Base-by-base conservation (phyloP, 2,888 invertebrate genomes). In the Eupithecia insigniata region DNA sequence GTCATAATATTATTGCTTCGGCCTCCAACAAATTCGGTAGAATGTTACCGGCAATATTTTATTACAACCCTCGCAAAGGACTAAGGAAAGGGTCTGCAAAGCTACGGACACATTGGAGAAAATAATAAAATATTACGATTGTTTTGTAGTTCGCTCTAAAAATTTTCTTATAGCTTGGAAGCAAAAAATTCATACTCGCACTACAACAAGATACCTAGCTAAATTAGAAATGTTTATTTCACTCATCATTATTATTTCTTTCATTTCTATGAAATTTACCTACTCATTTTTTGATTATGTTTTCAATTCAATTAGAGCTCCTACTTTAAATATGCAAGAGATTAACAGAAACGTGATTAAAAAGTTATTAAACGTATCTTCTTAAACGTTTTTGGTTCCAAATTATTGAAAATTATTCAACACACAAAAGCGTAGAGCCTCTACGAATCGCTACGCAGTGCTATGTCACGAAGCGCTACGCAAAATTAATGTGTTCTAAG, bases 1-100 rank as follows among this genome's bases (percentile, higher is more conserved):
- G 92, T 93, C 92, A 93, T 90, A 93, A 93, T 92, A 92, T 93
- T 93, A 93, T 93, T 92, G 91, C 91, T 86, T 84, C 81, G 87
- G 88, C 89, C 91, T 90, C 87, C 86, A 80, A 89, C 87, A 84
- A 88, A 91, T 89, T 89, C 85, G 88, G 84, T 87, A 82, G 83
- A 88, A 89, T 87, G 89, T 88, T 88, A 85, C 89, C 89, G 85
- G 85, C 89, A 87, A 91, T 93, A 93, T 92, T 92, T 92, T 91
- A 93, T 91, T 84, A 84, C 85, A 80, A 85, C 89, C 91, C 89
- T 87, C 86, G 80, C 82, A 80, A 84, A 84, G 83, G 83, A 83
- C 82, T 80, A 78, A 78, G 78, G 75, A 71, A 82, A 87, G 87
- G 88, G 85, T 82, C 79, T 80, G 73, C 80, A 81, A 85, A 83